Conservation (phyloP, 2,888 invertebrate species). For the Agrilus mali region DNA sequence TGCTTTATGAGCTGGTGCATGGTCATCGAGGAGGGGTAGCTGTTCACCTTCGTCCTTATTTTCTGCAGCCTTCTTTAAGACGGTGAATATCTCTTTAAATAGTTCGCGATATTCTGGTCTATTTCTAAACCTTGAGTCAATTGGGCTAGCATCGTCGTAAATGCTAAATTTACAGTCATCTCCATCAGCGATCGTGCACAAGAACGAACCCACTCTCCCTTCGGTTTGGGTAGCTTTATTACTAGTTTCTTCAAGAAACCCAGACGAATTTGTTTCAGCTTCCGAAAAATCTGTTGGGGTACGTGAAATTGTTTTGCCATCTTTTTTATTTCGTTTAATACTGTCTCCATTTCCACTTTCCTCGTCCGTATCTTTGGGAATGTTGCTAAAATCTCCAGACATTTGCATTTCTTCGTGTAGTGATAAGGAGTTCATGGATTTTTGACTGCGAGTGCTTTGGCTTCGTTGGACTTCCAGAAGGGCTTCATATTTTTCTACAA, state of each 20-base stretch:
- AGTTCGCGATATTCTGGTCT: conserved; percentile 69
- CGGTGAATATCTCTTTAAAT: conserved; percentile 74
- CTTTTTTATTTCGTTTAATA: conserved; percentile 36
- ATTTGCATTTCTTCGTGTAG: conserved; percentile 65
- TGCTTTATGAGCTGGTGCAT: conserved; percentile 28
- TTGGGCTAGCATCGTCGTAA: conserved; percentile 62
- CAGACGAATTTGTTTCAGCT: conserved; percentile 71
- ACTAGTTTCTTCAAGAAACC: conserved; percentile 70
- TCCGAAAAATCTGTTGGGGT: conserved; percentile 76
- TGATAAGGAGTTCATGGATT: conserved; percentile 33
- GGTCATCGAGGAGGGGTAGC: conserved; percentile 57
- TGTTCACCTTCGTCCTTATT: conserved; percentile 71
- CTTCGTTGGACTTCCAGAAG: conserved; percentile 62
- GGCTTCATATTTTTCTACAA: conserved; percentile 79
- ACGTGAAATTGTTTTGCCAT: conserved; percentile 40
- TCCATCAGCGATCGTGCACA: conserved; percentile 75
- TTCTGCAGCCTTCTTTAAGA: conserved; percentile 71
- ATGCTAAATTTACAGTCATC: conserved; percentile 78
- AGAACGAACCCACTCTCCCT: conserved; percentile 62
- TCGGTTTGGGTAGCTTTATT: conserved; percentile 77
- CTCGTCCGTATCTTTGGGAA: conserved; percentile 50
- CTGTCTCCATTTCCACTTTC: conserved; percentile 49
- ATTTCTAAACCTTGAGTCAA: conserved; percentile 71
- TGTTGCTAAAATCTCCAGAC: conserved; percentile 58
- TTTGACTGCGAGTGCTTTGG: conserved; percentile 16